Evolutionary conservation across 2,797 vertebrate species (phyloP).

Genomic region (Gymnodraco acuticeps): DNA sequence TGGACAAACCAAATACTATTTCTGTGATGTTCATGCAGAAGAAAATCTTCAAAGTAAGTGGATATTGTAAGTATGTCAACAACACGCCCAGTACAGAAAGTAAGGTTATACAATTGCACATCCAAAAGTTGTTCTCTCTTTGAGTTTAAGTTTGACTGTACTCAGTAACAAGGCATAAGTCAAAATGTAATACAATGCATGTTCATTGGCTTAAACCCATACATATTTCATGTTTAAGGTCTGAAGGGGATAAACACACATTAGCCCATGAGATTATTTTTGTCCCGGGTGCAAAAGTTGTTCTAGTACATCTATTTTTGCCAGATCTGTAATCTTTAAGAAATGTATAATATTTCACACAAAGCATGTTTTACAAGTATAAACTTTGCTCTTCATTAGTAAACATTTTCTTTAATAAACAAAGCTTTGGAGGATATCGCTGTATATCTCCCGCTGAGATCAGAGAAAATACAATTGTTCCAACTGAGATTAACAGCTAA

Average conservation of each 20-base stretch:
- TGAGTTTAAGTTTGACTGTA: constrained; percentile 14
- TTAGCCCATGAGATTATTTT: constrained; percentile 40
- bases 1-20: too few relatives aligned
- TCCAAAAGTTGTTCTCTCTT: constrained; percentile 10
- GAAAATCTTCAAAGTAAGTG: constrained; percentile 1
- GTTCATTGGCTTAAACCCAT: constrained; percentile 23
- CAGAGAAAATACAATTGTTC: constrained; percentile 51
- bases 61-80: neutral
- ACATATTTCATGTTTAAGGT: constrained; percentile 48
- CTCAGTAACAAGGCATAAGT: constrained; percentile 7
- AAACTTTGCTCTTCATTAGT: constrained; percentile 51
- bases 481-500: constrained; percentile 59
- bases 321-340: constrained; percentile 22
- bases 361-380: constrained; percentile 47
- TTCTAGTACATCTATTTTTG: constrained; percentile 48
- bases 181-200: constrained; percentile 19
- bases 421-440: constrained; percentile 51
- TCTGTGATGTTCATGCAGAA: neutral
- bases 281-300: constrained; percentile 28
- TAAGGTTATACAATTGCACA: neutral
- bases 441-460: constrained; percentile 54
- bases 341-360: constrained; percentile 26
- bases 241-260: constrained; percentile 48
- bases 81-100: neutral
- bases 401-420: constrained; percentile 54